Evolutionary conservation across 2,113 vertebrate species (phyloP), one percentile per base, ranked within the genome.

Genomic region (Datnioides undecimradiatus): DNA sequence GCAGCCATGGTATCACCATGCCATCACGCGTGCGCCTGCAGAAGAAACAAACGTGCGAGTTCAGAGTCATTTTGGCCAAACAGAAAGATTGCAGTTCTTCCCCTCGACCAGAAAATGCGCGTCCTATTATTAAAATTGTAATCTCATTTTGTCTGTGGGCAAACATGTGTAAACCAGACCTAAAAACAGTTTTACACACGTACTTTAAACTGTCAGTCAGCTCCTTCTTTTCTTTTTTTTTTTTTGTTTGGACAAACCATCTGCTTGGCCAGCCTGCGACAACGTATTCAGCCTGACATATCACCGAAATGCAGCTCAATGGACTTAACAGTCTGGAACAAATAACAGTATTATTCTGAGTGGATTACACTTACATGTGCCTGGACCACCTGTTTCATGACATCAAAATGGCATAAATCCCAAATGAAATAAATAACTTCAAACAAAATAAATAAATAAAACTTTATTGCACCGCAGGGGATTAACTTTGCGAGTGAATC

Each of bases 351-450:
- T 82, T 86, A 89, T 88, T 86, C 71, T 77, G 78, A 87, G 76
- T 91, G 88, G 87, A 90, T 91, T 88, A 90, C 80, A 83, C 49
- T 81, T 83, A 79, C 49, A 64, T 82, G 70, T 87, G 87, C 33
- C 49, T 57, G 71, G 76, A 72, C 77, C 87, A 93, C 83, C 89
- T 90, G 84, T 76, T 86, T 88, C 11, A 25, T 73, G 49, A 83
- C 87, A 85, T 84, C 80, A 62, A 84, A 88, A 85, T 66, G 63
- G 54, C 73, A 79, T 76, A 8, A 80, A 82, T 72, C 74, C 51
- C 43, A 64, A 89, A 85, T 72, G 40, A 76, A 78, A 82, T 73
- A 76, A 52, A 85, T 59, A 74, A 79, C 33, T 71, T 58, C 2
- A 31, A 79, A 73, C 58, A 12, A 85, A 84, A 64, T 65, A 72